These are phyloP conservation scores for Rhynchotus rufescens DNA, from an alignment of 2,797 vertebrate species.

Conservation along the genomic window DNA sequence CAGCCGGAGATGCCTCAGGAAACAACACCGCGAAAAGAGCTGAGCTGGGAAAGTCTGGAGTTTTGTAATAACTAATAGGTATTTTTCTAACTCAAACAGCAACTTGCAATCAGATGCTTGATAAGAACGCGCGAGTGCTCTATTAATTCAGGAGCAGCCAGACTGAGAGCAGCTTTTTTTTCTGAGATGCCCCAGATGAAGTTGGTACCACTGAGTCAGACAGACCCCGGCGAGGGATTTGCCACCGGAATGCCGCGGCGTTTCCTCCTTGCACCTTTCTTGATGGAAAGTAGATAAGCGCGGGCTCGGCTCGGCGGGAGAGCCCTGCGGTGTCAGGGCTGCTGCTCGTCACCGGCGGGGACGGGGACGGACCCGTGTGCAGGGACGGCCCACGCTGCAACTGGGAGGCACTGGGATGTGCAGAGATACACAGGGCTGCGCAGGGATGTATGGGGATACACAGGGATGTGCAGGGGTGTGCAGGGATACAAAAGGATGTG, in stretches of 20 bases:
- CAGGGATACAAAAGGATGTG: no score
- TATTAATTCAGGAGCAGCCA: conserved; percentile 1
- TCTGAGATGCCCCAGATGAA: background rate
- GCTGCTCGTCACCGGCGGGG: background rate
- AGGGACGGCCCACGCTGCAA: no score
- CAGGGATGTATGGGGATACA: no score
- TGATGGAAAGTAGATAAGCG: background rate
- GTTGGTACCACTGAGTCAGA: conserved; percentile 7
- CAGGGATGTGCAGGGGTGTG: no score
- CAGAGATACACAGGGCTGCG: no score
- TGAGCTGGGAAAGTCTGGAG: conserved; percentile 78
- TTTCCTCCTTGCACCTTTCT: background rate
- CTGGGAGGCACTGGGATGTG: no score
- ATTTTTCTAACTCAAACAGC: conserved; percentile 73
- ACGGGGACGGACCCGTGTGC: no score
- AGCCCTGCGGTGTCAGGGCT: fast-evolving
- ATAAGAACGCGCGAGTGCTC: conserved; percentile 4
- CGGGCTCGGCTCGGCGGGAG: background rate
- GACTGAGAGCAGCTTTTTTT: conserved; percentile 10
- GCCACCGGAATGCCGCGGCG: background rate
- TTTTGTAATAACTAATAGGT: conserved; percentile 74
- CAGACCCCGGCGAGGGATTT: background rate
- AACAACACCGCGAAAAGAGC: conserved; percentile 64
- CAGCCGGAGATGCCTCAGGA: conserved; percentile 16
- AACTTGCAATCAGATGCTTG: conserved; percentile 53